These are phyloP conservation scores for Pituophis catenifer DNA, from an alignment of 2,113 vertebrate species.

Conservation along the genomic window DNA sequence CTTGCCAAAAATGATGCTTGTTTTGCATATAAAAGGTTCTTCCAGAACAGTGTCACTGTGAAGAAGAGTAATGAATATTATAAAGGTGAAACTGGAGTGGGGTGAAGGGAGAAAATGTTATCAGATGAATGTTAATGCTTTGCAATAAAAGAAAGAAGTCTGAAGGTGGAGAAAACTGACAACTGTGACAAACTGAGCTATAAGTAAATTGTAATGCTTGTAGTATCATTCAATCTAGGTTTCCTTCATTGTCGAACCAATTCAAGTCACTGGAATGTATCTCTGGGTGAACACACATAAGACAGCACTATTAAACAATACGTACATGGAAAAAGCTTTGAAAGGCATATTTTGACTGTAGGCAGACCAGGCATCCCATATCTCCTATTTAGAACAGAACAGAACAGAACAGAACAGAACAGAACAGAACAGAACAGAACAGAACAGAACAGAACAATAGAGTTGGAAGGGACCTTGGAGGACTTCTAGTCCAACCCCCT, in stretches of 20 bases:
- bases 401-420: too few relatives aligned
- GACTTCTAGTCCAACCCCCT: too few relatives aligned
- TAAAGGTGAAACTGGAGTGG: not conserved
- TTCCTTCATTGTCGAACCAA: not conserved
- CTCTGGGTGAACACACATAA: not conserved
- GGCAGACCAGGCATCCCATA: not conserved
- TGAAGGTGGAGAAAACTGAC: not conserved
- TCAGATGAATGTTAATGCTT: not conserved
- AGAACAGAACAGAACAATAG: too few relatives aligned
- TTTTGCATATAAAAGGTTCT: not conserved
- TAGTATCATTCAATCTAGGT: not conserved
- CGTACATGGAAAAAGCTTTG: not conserved
- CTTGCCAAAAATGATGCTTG: not conserved
- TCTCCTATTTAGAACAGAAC: not conserved
- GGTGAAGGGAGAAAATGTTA: not conserved
- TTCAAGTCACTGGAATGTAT: not conserved
- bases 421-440: too few relatives aligned
- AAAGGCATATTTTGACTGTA: not conserved
- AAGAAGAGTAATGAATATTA: not conserved
- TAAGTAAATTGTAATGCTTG: not conserved
- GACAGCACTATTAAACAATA: not conserved
- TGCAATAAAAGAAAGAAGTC: not conserved
- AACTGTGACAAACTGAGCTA: not conserved
- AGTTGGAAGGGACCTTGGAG: too few relatives aligned
- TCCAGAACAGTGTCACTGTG: not conserved